Conservation (phyloP, 2,797 vertebrate species). For the Sphenodon punctatus region DNA sequence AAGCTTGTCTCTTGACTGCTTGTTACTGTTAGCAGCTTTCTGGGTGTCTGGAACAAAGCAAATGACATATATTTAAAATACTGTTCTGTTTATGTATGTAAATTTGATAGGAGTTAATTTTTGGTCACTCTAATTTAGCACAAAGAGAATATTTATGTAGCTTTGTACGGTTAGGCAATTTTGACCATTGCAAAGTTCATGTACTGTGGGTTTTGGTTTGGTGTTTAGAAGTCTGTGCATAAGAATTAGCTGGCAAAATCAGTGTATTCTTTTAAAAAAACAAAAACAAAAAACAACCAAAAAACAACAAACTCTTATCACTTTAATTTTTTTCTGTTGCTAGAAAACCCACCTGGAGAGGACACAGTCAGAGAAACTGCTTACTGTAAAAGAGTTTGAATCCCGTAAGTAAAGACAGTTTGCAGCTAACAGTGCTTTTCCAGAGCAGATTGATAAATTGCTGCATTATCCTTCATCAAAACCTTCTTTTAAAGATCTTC, state of each 20-base stretch:
- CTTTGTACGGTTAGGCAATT: conserved; percentile 2
- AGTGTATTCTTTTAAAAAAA: not conserved
- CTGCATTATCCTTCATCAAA: not conserved
- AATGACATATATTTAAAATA: conserved; percentile 59
- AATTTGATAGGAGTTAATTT: conserved; percentile 58
- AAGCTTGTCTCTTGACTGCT: conserved; percentile 64
- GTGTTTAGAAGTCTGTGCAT: not conserved
- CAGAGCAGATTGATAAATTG: not conserved
- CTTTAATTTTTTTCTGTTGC: not conserved
- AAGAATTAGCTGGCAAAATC: not conserved
- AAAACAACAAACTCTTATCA: not conserved
- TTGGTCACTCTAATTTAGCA: too few species aligned
- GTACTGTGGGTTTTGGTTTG: not conserved
- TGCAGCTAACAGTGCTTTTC: conserved; percentile 17
- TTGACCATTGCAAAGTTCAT: not conserved
- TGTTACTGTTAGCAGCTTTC: conserved; percentile 74
- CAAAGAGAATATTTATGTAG: not conserved
- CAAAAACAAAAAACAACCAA: too few species aligned
- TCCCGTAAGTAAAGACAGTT: conserved; percentile 77
- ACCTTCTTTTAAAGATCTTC: not conserved
- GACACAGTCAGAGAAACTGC: conserved; percentile 75
- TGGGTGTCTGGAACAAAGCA: conserved; percentile 74
- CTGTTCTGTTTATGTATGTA: conserved; percentile 46
- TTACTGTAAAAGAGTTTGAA: conserved; percentile 80
- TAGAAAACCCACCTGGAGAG: conserved; percentile 78